These are phyloP conservation scores for Adelges cooleyi DNA, from an alignment of 1,140 invertebrate genomes.

Conservation along the genomic window DNA sequence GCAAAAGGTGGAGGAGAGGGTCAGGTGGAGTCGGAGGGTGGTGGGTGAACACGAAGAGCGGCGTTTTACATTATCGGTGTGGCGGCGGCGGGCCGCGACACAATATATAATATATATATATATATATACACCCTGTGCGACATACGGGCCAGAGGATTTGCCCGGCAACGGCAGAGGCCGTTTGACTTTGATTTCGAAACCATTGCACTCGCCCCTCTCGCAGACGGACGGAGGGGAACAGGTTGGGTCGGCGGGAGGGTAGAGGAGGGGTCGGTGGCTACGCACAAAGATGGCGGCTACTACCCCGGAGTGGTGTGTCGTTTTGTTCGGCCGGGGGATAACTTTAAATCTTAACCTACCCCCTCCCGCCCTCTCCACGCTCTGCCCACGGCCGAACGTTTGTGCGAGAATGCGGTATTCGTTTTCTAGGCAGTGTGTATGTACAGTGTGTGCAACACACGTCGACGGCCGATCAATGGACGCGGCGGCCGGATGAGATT, in stretches of 20 bases:
- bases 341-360: conserved; percentile 8
- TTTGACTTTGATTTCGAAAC: conserved; percentile 28
- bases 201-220: too few species aligned
- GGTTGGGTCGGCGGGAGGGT: neutral
- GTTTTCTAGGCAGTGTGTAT: too few species aligned
- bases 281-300: conserved; percentile 19
- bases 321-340: conserved; percentile 23
- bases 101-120: too few species aligned
- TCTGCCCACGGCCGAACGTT: too few species aligned
- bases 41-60: neutral
- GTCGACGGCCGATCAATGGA: too few species aligned
- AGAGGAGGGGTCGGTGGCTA: conserved; percentile 1
- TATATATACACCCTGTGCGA: too few species aligned
- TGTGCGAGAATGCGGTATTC: too few species aligned
- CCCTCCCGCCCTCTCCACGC: neutral
- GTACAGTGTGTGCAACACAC: too few species aligned
- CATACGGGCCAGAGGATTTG: conserved; percentile 13
- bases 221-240: neutral
- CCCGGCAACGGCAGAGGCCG: conserved; percentile 8
- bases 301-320: conserved; percentile 11
- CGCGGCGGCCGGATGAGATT: neutral
- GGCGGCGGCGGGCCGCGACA: neutral
- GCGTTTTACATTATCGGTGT: conserved; percentile 27
- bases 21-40: too few species aligned
- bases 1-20: neutral